Evolutionary conservation across 2,113 vertebrate species (phyloP), one percentile per base, ranked within the genome.

Genomic region (Lamprotornis superbus): DNA sequence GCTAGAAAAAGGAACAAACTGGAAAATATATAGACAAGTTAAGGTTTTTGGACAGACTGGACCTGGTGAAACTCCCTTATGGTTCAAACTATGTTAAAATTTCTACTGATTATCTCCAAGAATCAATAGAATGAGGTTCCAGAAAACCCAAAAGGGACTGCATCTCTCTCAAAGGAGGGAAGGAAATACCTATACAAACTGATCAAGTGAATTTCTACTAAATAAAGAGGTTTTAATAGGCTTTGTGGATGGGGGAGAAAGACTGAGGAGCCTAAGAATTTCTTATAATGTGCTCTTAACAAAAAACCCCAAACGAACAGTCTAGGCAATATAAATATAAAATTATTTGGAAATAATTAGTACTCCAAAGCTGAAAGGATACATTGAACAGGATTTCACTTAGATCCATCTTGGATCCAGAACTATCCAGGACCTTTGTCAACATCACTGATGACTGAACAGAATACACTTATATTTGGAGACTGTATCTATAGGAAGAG

Each of bases 271-370:
- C 18, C 3, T 2, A 47, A 33, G 25, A 39, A 17, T 24, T 94
- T 86, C 59, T 60, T 12, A 17, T 11, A 61, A 71, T 12, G 8
- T 40, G 46, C n/a, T 86, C 53, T 49, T 69, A 76, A 76, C 5
- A 25, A 57, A 87, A 71, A 23, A 4, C 0, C 12, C 13, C 0
- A 60, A 4, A 47, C 3, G 2, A 61, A 53, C 1, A 3, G 33
- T 31, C 60, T 70, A 65, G 46, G 39, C 17, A 80, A 49, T 39
- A 57, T 39, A 33, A 88, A 30, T 46, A 30, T 20, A 52, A 84
- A 90, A 86, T 25, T 33, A 31, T 49, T 53, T 61, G 11, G 21
- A 81, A 87, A 67, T n/a, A 81, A 80, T 42, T 37, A 53, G 18
- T 53, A 61, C 14, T 74, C 33, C 18, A 20, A 89, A 87, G 37